Evolutionary conservation across 2,888 invertebrate genomes (phyloP).

Genomic region (Odontomyia ornata): DNA sequence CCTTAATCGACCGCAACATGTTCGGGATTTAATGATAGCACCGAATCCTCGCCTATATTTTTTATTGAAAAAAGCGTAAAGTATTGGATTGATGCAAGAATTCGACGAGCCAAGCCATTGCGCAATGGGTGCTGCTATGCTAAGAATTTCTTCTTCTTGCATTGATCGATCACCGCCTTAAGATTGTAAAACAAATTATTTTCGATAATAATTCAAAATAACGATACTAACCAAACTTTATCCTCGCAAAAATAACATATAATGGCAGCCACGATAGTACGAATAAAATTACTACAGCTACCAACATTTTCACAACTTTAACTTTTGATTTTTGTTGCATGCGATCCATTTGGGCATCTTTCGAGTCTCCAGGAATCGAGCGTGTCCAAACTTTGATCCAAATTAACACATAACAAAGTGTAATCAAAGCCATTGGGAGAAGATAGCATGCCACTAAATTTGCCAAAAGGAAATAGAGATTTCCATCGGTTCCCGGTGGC

Average conservation of each 20-base stretch:
- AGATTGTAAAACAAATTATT: not conserved
- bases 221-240: constrained; percentile 84
- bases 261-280: constrained; percentile 93
- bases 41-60: constrained; percentile 91
- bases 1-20: constrained; percentile 84
- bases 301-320: constrained; percentile 93
- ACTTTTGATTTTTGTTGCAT: constrained; percentile 95
- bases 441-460: constrained; percentile 91
- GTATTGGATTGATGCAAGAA: constrained; percentile 93
- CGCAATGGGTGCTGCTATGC: constrained; percentile 85
- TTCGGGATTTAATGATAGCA: constrained; percentile 84
- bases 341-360: constrained; percentile 89
- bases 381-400: constrained; percentile 91
- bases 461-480: constrained; percentile 86
- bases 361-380: constrained; percentile 89
- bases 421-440: constrained; percentile 88
- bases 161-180: constrained; percentile 67
- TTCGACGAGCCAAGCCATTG: constrained; percentile 94
- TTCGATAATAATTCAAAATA: constrained; percentile 53
- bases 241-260: constrained; percentile 86
- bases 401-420: constrained; percentile 90
- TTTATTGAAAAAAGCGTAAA: constrained; percentile 95
- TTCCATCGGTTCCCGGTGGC: constrained; percentile 84
- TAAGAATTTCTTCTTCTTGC: constrained; percentile 83
- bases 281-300: constrained; percentile 91